These are phyloP conservation scores for Potamilus streckersoni DNA, from an alignment of 1,140 invertebrate species.

Conservation along the genomic window DNA sequence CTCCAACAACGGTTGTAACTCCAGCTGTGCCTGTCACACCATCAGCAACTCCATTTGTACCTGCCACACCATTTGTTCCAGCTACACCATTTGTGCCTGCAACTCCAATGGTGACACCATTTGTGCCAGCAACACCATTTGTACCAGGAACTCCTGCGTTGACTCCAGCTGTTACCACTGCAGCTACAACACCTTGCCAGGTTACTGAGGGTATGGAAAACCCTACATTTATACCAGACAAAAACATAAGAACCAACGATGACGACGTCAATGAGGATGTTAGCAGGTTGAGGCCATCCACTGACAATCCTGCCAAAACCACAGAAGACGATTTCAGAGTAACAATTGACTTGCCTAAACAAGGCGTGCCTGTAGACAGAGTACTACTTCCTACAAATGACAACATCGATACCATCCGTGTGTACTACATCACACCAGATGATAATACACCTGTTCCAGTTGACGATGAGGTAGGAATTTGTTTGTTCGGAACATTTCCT, in stretches of 20 bases:
- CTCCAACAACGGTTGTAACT: too few relatives aligned
- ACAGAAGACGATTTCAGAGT: conserved; percentile 26
- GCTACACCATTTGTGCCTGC: too few relatives aligned
- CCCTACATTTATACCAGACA: conserved; percentile 13
- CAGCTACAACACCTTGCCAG: neutral
- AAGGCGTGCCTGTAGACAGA: conserved; percentile 20
- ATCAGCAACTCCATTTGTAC: too few relatives aligned
- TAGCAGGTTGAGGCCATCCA: conserved; percentile 12
- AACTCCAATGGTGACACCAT: too few relatives aligned
- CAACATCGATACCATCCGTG: conserved; percentile 18
- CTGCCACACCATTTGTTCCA: too few relatives aligned
- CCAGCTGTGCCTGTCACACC: too few relatives aligned
- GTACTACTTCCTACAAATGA: conserved; percentile 10
- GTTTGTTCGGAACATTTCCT: neutral
- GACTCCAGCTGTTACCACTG: neutral
- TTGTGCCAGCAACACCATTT: neutral
- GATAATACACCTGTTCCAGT: conserved; percentile 4
- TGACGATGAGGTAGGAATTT: neutral
- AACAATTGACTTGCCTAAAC: conserved; percentile 15
- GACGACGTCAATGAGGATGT: conserved; percentile 13
- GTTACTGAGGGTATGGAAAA: conserved; percentile 22
- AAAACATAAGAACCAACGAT: conserved; percentile 23
- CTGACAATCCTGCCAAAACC: conserved; percentile 6
- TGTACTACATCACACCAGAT: conserved; percentile 5
- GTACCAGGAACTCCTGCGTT: neutral